Evolutionary conservation across 2,888 invertebrate genomes (phyloP).

Genomic region (Parnassius apollo): DNA sequence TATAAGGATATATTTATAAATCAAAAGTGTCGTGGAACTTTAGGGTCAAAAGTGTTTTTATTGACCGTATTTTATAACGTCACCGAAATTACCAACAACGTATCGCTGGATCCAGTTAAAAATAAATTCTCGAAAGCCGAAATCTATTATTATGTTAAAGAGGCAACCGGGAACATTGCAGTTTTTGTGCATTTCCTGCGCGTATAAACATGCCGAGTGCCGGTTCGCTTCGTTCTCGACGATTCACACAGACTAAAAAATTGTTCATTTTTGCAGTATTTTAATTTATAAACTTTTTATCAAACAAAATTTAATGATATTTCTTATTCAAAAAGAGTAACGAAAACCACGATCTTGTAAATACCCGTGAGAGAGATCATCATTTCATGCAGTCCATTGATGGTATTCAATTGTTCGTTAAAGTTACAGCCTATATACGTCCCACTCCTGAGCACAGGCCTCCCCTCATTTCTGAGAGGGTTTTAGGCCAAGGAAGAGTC

Average conservation of each 20-base stretch:
- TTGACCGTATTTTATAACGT: conserved; percentile 2
- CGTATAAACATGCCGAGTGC: conserved; percentile 64
- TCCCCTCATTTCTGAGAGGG: neutral
- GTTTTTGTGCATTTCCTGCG: conserved; percentile 57
- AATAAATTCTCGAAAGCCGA: conserved; percentile 59
- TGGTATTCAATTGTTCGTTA: no score
- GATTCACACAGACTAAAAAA: conserved; percentile 7
- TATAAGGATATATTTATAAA: no score
- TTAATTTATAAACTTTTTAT: no score
- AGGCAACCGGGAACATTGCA: conserved; percentile 55
- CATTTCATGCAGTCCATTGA: no score
- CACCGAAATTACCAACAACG: conserved; percentile 28
- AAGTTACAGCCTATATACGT: neutral
- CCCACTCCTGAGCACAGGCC: no score
- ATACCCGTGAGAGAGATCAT: no score
- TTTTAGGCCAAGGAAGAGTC: no score
- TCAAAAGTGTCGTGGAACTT: no score
- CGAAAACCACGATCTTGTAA: no score
- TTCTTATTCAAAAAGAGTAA: no score
- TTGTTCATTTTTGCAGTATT: neutral
- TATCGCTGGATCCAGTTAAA: conserved; percentile 44
- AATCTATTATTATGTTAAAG: conserved; percentile 75
- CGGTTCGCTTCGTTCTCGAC: conserved; percentile 35
- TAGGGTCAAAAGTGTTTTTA: neutral
- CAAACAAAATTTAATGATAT: no score